Conservation (phyloP, 2,113 vertebrate species). For the Ictalurus punctatus region DNA sequence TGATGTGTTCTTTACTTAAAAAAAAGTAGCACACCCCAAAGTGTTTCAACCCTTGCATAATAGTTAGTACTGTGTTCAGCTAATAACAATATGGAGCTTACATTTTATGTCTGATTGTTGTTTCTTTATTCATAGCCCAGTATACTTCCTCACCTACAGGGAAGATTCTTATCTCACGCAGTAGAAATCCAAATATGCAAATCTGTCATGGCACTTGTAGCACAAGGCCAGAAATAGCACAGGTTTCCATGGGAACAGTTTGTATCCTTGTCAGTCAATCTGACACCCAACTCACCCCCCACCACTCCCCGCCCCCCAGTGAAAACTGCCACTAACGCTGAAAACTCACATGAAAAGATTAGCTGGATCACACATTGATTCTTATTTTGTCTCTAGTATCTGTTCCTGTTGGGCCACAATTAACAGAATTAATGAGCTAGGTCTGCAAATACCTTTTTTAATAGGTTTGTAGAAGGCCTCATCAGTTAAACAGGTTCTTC, state of each 20-base stretch:
- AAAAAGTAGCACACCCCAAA: neutral
- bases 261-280: neutral
- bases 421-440: neutral
- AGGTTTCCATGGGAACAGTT: conserved; percentile 56
- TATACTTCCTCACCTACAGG: neutral
- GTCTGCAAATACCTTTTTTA: neutral
- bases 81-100: neutral
- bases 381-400: neutral
- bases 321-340: too few species aligned
- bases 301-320: too few species aligned
- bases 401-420: neutral
- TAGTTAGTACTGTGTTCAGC: neutral
- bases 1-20: too few species aligned
- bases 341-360: neutral
- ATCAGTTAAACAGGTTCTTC: neutral
- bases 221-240: conserved; percentile 52
- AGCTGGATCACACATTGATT: neutral
- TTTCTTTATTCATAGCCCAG: neutral
- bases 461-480: neutral
- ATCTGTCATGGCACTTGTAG: conserved; percentile 44
- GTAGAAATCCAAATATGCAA: conserved; percentile 41
- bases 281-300: neutral
- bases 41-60: neutral
- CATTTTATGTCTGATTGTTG: neutral
- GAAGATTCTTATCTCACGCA: neutral